phyloP scores from a whole-genome alignment of 2,113 vertebrate genomes.

The Notarius lentiginosus region DNA sequence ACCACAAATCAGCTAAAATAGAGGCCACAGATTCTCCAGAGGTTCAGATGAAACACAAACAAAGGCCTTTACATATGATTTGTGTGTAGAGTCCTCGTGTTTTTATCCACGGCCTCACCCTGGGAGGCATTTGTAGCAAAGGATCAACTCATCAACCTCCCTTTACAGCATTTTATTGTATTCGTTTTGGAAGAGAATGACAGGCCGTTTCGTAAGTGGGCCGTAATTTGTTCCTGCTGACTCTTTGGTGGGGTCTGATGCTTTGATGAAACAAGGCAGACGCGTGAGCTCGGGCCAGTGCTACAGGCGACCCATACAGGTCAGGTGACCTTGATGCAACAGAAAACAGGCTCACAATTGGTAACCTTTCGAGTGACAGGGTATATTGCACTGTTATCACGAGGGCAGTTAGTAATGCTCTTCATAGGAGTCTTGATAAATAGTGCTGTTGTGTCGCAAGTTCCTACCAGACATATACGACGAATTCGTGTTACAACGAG shows the following conservation, averaged over 20 bases:
- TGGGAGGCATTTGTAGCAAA: conserved; percentile 9
- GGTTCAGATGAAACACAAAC: not conserved
- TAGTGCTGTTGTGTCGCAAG: not conserved
- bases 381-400: not conserved
- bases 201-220: not conserved
- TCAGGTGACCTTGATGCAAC: not conserved
- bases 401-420: not conserved
- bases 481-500: not conserved
- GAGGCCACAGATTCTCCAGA: not conserved
- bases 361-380: not conserved
- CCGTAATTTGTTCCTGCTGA: conserved; percentile 32
- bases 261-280: conserved; percentile 13
- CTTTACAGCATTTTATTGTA: conserved; percentile 22
- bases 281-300: not conserved
- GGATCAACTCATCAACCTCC: not conserved
- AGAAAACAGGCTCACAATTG: conserved; percentile 2
- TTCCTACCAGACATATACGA: not conserved
- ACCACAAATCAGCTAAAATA: conserved; percentile 14
- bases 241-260: conserved; percentile 33
- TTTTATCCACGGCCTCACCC: not conserved
- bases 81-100: not conserved
- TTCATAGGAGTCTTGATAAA: not conserved
- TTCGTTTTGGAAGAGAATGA: conserved; percentile 35
- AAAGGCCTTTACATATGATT: not conserved
- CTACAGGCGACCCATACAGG: not conserved